phyloP scores from a whole-genome alignment of 2,888 invertebrate species.

The Drosophila demipolita region DNA sequence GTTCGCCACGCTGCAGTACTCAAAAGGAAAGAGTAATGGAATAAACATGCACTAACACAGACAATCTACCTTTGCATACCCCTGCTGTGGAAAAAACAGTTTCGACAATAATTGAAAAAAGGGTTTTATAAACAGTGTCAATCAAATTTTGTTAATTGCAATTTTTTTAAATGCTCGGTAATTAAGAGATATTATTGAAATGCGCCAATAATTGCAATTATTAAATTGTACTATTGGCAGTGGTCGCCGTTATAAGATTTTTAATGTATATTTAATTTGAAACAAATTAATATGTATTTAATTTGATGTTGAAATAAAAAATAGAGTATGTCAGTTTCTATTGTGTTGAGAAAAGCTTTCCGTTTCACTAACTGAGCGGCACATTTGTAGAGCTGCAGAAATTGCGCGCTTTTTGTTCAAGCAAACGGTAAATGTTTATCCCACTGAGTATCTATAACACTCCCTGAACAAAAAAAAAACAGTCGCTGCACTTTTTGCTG shows the following conservation, averaged over 20 bases:
- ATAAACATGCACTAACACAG: constrained; percentile 15
- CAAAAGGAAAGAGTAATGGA: constrained; percentile 54
- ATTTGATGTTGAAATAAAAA: not conserved
- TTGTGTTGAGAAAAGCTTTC: not conserved
- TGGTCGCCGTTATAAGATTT: too few relatives aligned
- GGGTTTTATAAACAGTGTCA: constrained; percentile 10
- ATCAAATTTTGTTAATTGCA: not conserved
- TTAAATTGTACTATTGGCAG: not conserved
- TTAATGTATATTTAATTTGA: not conserved
- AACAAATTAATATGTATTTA: not conserved
- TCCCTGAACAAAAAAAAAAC: constrained; percentile 15
- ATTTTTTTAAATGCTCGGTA: not conserved
- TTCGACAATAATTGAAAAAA: constrained; percentile 27
- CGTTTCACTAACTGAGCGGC: constrained; percentile 1
- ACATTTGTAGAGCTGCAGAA: constrained; percentile 43
- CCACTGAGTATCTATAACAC: constrained; percentile 21
- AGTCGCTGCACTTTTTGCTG: constrained; percentile 30
- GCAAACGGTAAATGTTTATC: constrained; percentile 51
- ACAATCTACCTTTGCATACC: constrained; percentile 55
- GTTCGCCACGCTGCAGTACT: constrained; percentile 31
- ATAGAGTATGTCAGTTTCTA: constrained; percentile 13
- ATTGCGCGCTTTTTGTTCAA: constrained; percentile 40
- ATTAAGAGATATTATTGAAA: not conserved
- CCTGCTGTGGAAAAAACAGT: constrained; percentile 28
- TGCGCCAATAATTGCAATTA: not conserved